phyloP scores from a whole-genome alignment of 2,113 vertebrate genomes.

The Eupsittula cactorum region DNA sequence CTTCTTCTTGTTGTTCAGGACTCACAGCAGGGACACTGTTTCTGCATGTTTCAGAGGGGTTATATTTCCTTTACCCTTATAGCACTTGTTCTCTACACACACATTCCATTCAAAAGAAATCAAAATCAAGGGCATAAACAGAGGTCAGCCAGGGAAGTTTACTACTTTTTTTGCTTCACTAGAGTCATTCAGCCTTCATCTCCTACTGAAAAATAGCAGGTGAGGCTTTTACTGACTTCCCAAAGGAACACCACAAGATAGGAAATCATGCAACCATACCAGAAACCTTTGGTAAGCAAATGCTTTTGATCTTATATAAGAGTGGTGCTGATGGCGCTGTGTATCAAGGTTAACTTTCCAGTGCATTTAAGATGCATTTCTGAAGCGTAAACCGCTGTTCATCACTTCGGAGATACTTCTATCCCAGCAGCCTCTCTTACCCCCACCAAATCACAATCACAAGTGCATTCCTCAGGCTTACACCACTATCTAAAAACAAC shows the following conservation, averaged over 20 bases:
- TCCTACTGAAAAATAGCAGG: background rate
- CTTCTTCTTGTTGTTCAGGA: conserved; percentile 69
- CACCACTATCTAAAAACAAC: background rate
- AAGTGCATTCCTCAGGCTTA: background rate
- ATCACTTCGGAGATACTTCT: background rate
- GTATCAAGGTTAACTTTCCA: background rate
- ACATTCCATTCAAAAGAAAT: conserved; percentile 37
- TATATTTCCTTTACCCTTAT: conserved; percentile 52
- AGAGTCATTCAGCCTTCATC: background rate
- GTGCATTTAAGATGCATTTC: background rate
- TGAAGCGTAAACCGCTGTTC: background rate
- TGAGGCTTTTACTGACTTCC: background rate
- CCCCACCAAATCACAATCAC: background rate
- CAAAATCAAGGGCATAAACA: conserved; percentile 15
- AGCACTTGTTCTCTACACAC: conserved; percentile 39
- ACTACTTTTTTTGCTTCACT: background rate
- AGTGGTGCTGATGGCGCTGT: background rate
- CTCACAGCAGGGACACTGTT: conserved; percentile 59
- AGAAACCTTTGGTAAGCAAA: background rate
- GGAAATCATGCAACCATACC: background rate
- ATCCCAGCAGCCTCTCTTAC: background rate
- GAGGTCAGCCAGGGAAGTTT: background rate
- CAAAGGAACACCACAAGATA: background rate
- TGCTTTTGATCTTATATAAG: background rate
- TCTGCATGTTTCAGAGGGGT: conserved; percentile 67